Evolutionary conservation across 2,888 invertebrate genomes (phyloP).

Genomic region (Trisateles emortualis): DNA sequence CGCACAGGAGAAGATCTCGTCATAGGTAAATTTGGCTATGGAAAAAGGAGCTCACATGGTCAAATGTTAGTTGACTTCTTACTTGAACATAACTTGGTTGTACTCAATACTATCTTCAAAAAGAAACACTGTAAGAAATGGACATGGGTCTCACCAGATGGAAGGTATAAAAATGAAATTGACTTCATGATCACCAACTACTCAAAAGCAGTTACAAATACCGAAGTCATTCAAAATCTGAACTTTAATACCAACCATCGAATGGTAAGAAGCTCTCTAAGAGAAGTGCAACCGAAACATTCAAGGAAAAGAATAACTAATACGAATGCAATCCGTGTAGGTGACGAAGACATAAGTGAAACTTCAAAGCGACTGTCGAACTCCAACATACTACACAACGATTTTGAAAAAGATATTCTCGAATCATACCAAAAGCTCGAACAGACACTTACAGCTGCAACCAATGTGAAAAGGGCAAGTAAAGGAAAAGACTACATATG

Average conservation of each 20-base stretch:
- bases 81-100: not conserved
- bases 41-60: not conserved
- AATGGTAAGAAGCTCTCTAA: not conserved
- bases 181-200: not conserved
- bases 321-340: too few species aligned
- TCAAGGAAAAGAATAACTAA: too few species aligned
- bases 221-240: not conserved
- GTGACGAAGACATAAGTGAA: too few species aligned
- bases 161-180: constrained; percentile 1
- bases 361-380: too few species aligned
- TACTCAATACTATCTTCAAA: too few species aligned
- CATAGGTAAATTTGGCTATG: not conserved
- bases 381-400: too few species aligned
- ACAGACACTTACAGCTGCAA: too few species aligned
- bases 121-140: not conserved
- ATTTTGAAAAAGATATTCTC: too few species aligned
- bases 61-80: not conserved
- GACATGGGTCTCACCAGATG: not conserved
- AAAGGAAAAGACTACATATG: too few species aligned
- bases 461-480: too few species aligned
- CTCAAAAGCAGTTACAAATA: not conserved
- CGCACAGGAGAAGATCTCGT: constrained; percentile 1
- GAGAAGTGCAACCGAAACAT: too few species aligned
- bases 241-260: constrained; percentile 1
- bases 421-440: too few species aligned